Percentiles rank a stretch among this genome's conserved stretches.
These are phyloP conservation scores for Acronicta psi DNA, from an alignment of 2,888 invertebrate genomes.

Conservation along the genomic window DNA sequence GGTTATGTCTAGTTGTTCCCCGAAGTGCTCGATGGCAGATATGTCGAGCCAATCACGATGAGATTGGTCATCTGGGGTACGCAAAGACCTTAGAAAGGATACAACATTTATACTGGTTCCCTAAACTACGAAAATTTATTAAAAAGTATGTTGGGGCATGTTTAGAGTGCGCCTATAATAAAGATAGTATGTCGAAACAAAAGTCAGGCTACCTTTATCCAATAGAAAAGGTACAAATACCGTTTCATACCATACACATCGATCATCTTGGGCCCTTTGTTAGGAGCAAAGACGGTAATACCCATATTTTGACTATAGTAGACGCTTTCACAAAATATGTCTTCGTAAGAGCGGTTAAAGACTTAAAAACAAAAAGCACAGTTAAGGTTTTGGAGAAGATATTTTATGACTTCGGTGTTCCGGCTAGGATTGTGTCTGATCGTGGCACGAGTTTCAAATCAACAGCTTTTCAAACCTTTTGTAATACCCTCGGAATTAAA, in stretches of 20 bases:
- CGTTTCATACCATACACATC: slow-evolving; percentile 8
- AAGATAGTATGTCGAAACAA: neutral
- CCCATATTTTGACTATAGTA: slow-evolving; percentile 7
- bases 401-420: slow-evolving; percentile 3
- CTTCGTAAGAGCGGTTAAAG: slow-evolving; percentile 1
- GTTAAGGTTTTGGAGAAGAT: slow-evolving; percentile 1
- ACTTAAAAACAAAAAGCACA: slow-evolving; percentile 1
- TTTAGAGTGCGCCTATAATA: slow-evolving; percentile 17
- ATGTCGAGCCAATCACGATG: slow-evolving; percentile 16
- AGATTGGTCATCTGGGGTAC: slow-evolving; percentile 17
- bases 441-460: slow-evolving; percentile 8
- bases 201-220: slow-evolving; percentile 2
- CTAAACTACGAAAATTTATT: slow-evolving; percentile 7
- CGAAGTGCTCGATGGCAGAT: slow-evolving; percentile 11
- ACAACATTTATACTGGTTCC: slow-evolving; percentile 11
- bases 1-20: slow-evolving; percentile 11
- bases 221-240: neutral
- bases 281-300: slow-evolving; percentile 2
- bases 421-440: slow-evolving; percentile 3
- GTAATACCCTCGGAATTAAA: slow-evolving; percentile 3
- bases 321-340: slow-evolving; percentile 16
- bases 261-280: slow-evolving; percentile 19
- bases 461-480: slow-evolving; percentile 1
- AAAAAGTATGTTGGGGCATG: slow-evolving; percentile 12
- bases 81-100: slow-evolving; percentile 16